A percentile compares a stretch with the other conserved stretches of the same genome.
phyloP scores from a whole-genome alignment of 2,113 vertebrate species.

The Grus americana region DNA sequence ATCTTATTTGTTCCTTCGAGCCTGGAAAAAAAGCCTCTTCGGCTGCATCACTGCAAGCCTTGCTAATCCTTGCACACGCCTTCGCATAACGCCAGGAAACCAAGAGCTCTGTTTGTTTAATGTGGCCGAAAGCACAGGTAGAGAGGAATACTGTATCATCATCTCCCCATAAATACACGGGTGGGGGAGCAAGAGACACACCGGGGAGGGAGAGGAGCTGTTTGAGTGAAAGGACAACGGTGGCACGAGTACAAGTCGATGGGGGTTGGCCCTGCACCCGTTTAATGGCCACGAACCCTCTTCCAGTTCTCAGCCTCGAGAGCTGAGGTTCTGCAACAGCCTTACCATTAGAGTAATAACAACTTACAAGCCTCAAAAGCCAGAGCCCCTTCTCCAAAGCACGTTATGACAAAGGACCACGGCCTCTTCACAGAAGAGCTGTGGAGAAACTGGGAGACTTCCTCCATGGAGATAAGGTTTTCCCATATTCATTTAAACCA shows the following conservation, averaged over 20 bases:
- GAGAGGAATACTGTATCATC: not conserved
- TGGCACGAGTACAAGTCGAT: not conserved
- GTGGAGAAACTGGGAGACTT: not conserved
- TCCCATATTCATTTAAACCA: not conserved
- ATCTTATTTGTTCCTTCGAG: not conserved
- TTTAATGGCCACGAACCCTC: not conserved
- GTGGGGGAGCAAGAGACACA: not conserved
- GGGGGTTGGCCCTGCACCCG: not conserved
- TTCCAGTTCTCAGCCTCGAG: no score
- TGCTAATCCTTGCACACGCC: not conserved
- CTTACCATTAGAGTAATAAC: not conserved
- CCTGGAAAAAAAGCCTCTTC: not conserved
- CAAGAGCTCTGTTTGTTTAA: not conserved
- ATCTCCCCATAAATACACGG: not conserved
- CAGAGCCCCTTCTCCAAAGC: not conserved
- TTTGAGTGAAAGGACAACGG: not conserved
- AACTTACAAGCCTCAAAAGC: not conserved
- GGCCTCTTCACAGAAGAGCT: not conserved
- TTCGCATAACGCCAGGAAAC: not conserved
- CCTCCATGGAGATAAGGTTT: not conserved
- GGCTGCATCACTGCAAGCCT: not conserved
- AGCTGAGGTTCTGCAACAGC: not conserved
- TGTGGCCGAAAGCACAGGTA: not conserved
- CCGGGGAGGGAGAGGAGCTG: not conserved
- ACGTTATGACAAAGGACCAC: accelerated